Evolutionary conservation across 2,797 vertebrate genomes (phyloP).

Genomic region (Pangasius mekongensis): DNA sequence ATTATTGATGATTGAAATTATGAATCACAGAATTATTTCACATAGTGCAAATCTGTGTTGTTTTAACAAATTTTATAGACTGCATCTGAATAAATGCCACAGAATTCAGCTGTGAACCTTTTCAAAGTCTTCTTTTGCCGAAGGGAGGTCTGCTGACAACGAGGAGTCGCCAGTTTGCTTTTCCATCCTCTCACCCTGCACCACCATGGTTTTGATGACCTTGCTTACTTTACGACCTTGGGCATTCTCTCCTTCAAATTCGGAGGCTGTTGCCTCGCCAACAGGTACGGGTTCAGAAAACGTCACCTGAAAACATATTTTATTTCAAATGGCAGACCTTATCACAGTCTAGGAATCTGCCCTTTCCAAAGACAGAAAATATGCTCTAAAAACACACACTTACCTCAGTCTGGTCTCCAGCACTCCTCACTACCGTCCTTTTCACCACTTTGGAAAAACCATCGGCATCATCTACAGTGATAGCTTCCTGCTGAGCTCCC

Average conservation of each 20-base stretch:
- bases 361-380: not conserved
- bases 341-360: not conserved
- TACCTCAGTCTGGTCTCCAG: conserved; percentile 86
- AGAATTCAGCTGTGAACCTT: conserved; percentile 75
- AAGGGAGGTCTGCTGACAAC: conserved; percentile 87
- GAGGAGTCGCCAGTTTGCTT: conserved; percentile 86
- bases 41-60: not conserved
- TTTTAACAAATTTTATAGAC: not conserved
- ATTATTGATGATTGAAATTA: not conserved
- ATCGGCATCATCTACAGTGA: conserved; percentile 84
- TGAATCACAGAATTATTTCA: not conserved
- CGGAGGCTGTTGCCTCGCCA: conserved; percentile 72
- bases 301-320: conserved; percentile 76
- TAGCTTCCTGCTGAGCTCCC: conserved; percentile 78
- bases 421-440: conserved; percentile 86
- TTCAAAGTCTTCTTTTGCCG: conserved; percentile 95
- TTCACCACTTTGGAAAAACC: conserved; percentile 89
- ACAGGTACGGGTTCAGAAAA: conserved; percentile 80
- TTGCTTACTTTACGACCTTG: conserved; percentile 95
- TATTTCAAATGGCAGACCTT: not conserved
- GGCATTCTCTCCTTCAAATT: conserved; percentile 87
- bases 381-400: not conserved
- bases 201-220: conserved; percentile 90
- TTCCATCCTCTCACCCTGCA: conserved; percentile 89
- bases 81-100: not conserved